A percentile compares a stretch with the other conserved stretches of the same genome.
Conservation (phyloP, 2,797 vertebrate genomes). For the Cichlasoma orientale region DNA sequence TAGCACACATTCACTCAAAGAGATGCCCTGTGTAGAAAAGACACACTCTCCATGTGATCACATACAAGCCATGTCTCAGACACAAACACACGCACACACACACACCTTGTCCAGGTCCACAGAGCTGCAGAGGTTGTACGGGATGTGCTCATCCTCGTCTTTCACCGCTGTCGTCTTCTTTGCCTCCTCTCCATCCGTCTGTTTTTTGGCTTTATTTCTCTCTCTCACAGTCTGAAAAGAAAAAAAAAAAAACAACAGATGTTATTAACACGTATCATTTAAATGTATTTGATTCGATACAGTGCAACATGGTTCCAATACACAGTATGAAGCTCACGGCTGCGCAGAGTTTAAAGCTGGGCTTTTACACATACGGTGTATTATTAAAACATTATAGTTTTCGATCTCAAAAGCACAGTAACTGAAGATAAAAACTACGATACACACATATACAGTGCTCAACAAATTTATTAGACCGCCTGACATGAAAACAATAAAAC, state of each 20-base stretch:
- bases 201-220: constrained; percentile 54
- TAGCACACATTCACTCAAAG: neutral
- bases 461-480: too few species aligned
- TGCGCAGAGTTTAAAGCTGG: neutral
- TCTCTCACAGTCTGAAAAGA: constrained; percentile 57
- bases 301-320: too few species aligned
- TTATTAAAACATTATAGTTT: neutral
- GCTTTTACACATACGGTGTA: neutral
- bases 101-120: constrained; percentile 74
- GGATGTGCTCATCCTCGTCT: constrained; percentile 33
- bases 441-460: too few species aligned
- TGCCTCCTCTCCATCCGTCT: constrained; percentile 10
- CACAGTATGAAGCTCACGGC: neutral
- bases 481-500: too few species aligned
- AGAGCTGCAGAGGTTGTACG: constrained; percentile 64
- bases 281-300: neutral
- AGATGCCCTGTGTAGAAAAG: neutral
- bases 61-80: neutral
- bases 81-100: neutral
- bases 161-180: neutral
- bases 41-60: neutral
- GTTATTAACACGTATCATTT: neutral
- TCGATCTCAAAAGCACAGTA: too few species aligned
- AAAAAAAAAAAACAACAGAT: neutral
- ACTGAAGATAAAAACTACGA: too few species aligned